phyloP scores from a whole-genome alignment of 1,140 invertebrate species.

The Oryctes rhinoceros region DNA sequence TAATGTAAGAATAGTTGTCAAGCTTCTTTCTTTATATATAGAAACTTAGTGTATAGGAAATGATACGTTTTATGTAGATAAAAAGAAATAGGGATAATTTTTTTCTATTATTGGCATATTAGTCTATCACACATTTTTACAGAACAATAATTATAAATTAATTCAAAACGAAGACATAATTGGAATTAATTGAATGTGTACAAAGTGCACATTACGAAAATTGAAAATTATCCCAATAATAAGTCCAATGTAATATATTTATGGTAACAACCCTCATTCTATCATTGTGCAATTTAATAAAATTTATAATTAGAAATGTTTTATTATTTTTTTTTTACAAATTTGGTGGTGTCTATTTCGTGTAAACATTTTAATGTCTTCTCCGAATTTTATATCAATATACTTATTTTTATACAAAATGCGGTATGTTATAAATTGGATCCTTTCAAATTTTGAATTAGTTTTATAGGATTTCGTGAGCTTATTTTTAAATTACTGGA shows the following conservation, averaged over 20 bases:
- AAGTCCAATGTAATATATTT: constrained; percentile 32
- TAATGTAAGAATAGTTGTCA: constrained; percentile 17
- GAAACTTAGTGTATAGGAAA: constrained; percentile 8
- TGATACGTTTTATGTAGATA: constrained; percentile 30
- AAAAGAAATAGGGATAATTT: neutral
- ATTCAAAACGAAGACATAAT: neutral
- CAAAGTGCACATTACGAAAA: constrained; percentile 1
- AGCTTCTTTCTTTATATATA: constrained; percentile 37
- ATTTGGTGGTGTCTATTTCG: too few species aligned
- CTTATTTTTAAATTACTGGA: too few species aligned
- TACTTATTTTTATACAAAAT: too few species aligned
- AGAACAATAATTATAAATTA: neutral
- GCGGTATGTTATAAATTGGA: too few species aligned
- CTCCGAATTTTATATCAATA: too few species aligned
- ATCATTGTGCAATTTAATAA: constrained; percentile 42
- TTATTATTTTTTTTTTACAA: neutral
- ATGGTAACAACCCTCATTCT: constrained; percentile 24
- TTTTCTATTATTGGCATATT: constrained; percentile 10
- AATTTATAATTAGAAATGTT: constrained; percentile 25
- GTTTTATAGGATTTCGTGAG: too few species aligned
- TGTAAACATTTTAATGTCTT: too few species aligned
- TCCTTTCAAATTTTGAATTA: too few species aligned
- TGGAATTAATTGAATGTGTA: neutral
- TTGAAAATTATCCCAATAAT: constrained; percentile 29
- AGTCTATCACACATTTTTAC: neutral